These are phyloP conservation scores for Percopsis omiscomaycus DNA, from an alignment of 2,797 vertebrate species.

Conservation along the genomic window DNA sequence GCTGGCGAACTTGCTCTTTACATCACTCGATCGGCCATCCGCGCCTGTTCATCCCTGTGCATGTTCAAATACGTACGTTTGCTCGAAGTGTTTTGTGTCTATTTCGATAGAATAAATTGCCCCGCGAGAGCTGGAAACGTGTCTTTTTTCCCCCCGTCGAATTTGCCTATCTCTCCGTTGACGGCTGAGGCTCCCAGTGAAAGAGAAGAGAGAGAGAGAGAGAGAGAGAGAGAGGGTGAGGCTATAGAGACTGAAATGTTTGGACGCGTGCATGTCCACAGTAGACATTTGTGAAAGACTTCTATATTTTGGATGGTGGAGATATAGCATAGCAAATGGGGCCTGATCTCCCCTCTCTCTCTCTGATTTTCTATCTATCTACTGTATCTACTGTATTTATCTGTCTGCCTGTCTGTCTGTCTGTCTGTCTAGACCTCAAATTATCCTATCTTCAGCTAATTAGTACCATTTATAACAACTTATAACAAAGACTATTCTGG, in stretches of 20 bases:
- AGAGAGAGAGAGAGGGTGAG: not conserved
- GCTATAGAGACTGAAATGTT: not conserved
- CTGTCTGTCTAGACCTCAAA: conserved; percentile 14
- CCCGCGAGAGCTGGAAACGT: not conserved
- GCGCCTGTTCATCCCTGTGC: conserved; percentile 43
- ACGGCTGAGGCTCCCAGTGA: too few relatives aligned
- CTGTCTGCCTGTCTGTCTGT: conserved; percentile 17
- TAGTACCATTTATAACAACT: too few relatives aligned
- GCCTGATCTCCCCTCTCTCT: conserved; percentile 8
- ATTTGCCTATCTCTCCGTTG: too few relatives aligned
- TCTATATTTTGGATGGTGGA: conserved; percentile 56
- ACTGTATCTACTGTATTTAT: too few relatives aligned
- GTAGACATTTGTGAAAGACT: conserved; percentile 43
- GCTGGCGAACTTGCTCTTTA: conserved; percentile 64
- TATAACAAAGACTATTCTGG: not conserved
- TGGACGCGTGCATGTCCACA: not conserved
- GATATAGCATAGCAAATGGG: conserved; percentile 36
- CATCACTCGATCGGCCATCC: conserved; percentile 41
- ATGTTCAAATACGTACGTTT: conserved; percentile 20
- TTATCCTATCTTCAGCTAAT: conserved; percentile 3
- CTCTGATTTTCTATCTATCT: not conserved
- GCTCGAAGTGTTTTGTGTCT: conserved; percentile 37
- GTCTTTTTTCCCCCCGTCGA: not conserved
- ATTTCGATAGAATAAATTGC: conserved; percentile 57
- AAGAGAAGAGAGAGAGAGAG: conserved; percentile 11